These are phyloP conservation scores for Epinephelus awoara DNA, from an alignment of 2,797 vertebrate genomes.

Conservation along the genomic window DNA sequence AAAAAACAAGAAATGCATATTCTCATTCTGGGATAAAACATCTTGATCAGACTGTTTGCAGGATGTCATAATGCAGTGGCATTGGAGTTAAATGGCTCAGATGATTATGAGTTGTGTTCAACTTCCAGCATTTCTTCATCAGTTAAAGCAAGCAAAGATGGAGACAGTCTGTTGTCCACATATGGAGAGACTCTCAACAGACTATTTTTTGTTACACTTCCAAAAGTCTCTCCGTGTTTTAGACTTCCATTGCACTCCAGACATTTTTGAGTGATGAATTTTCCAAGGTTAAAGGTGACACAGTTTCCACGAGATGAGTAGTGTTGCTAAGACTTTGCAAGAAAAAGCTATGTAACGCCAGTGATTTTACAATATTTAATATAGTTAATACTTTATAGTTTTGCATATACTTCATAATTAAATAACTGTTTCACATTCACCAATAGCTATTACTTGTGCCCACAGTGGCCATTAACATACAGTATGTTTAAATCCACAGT, in stretches of 20 bases:
- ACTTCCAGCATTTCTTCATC: background rate
- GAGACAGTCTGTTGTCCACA: background rate
- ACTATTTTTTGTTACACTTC: conserved; percentile 12
- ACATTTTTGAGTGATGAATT: conserved; percentile 7
- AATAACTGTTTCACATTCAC: background rate
- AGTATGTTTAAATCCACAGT: no score
- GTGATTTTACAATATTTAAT: background rate
- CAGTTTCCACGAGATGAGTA: background rate
- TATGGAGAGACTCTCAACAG: background rate
- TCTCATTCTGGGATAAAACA: background rate
- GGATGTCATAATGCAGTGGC: background rate
- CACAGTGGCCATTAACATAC: no score
- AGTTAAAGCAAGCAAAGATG: background rate
- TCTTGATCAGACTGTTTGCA: background rate
- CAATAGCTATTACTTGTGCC: no score
- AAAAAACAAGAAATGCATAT: no score
- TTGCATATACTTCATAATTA: background rate
- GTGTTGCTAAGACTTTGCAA: background rate
- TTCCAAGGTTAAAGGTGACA: background rate
- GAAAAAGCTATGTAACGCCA: background rate
- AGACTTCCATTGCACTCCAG: background rate
- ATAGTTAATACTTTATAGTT: background rate
- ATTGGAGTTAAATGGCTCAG: background rate
- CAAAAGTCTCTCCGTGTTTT: background rate
- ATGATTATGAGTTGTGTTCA: background rate